phyloP scores from a whole-genome alignment of 2,113 vertebrate species.

The Cryptotis parvus region DNA sequence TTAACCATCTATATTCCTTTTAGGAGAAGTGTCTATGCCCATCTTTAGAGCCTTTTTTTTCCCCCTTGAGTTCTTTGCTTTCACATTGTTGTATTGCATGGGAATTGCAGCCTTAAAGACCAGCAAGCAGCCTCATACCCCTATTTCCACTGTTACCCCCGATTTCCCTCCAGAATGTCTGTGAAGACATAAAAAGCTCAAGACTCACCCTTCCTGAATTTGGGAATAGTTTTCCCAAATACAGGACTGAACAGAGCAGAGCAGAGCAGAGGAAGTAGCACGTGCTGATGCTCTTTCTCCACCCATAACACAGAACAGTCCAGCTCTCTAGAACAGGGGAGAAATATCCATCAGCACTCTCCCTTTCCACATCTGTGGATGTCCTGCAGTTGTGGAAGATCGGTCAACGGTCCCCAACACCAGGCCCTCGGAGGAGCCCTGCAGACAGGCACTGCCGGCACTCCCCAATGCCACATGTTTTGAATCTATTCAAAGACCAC shows the following conservation, averaged over 20 bases:
- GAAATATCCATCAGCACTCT: background rate
- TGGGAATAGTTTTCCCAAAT: background rate
- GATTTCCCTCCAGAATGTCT: background rate
- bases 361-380: fast-evolving
- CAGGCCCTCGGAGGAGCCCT: background rate
- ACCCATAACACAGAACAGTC: background rate
- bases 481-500: background rate
- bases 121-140: background rate
- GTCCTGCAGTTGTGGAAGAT: background rate
- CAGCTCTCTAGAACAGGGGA: background rate
- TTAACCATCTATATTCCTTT: too few relatives aligned
- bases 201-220: background rate
- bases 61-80: too few relatives aligned
- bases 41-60: too few relatives aligned
- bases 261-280: fast-evolving
- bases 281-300: background rate
- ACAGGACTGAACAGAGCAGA: background rate
- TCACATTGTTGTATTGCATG: too few relatives aligned
- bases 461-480: background rate
- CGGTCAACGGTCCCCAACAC: background rate
- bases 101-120: too few relatives aligned
- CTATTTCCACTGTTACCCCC: background rate
- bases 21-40: too few relatives aligned
- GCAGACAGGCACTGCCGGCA: background rate
- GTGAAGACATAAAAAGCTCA: background rate